Evolutionary conservation across 2,888 invertebrate genomes (phyloP), one percentile per base, ranked within the genome.

Genomic region (Ferrisia virgata): DNA sequence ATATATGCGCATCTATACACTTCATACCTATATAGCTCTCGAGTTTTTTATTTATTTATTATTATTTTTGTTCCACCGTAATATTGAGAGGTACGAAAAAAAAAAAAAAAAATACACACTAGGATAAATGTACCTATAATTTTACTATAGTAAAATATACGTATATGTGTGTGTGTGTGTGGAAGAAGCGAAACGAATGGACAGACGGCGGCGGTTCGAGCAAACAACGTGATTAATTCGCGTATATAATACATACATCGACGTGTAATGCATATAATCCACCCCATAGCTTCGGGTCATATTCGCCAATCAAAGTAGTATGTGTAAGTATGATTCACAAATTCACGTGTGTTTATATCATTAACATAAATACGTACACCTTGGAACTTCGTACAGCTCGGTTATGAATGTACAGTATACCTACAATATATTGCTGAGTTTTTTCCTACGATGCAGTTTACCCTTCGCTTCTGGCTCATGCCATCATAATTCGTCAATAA

Each of bases 321-420:
- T 15, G 22, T 6, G 18, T 53, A n/a, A 8, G 33, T 76, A 76
- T 76, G 72, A 76, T 76, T 76, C 72, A 76, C 72, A 36, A 76
- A 76, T 76, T 76, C 72, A 76, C 72, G 72, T 76, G 72, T 36
- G 72, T 36, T 33, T 76, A 36, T 76, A 76, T 36, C 72, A 76
- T 76, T 76, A 76, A 76, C 72, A 76, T 76, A 76, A 76, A 76
- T 36, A 36, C 64, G 31, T 64, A 64, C 31, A 64, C 72, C 72
- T 76, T 76, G 72, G 72, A 36, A 76, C 18, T 11, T 53, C 15
- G 4, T 53, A 15, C 15, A 33, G 25, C 25, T 25, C 22, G 11
- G 64, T 28, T 39, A 39, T 39, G 6, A 39, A 8, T 11, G 28
- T 31, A 64, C 25, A n/a, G 64, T 64, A 64, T 58, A 9, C 28